These are phyloP conservation scores for Chesias legatella DNA, from an alignment of 2,888 invertebrate genomes.

Conservation along the genomic window DNA sequence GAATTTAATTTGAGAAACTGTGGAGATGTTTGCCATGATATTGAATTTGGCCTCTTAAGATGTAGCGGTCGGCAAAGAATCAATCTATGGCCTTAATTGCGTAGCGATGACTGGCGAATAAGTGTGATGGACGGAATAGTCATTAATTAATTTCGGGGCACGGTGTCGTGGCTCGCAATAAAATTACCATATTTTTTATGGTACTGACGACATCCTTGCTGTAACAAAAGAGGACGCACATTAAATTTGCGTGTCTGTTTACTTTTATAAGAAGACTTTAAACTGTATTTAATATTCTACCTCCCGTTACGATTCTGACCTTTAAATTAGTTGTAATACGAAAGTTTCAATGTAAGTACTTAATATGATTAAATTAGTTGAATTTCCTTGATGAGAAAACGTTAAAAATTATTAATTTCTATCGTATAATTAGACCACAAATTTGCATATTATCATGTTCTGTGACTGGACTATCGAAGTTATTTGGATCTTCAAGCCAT, in stretches of 20 bases:
- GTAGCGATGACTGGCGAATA: constrained; percentile 46
- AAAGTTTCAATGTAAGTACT: too few relatives aligned
- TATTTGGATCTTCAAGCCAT: too few relatives aligned
- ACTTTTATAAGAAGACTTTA: too few relatives aligned
- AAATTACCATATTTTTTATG: constrained; percentile 34
- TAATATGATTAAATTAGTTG: too few relatives aligned
- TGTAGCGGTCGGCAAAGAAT: constrained; percentile 8
- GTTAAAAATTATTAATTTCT: too few relatives aligned
- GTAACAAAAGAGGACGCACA: constrained; percentile 1
- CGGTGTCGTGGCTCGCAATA: constrained; percentile 5
- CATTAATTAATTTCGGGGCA: constrained; percentile 49
- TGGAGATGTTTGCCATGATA: constrained; percentile 15
- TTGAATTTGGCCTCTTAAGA: constrained; percentile 14
- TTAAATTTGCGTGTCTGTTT: constrained; percentile 8
- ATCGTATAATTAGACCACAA: too few relatives aligned
- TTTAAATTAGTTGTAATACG: too few relatives aligned
- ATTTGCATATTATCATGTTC: too few relatives aligned
- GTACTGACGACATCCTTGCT: constrained; percentile 35
- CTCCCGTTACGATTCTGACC: too few relatives aligned
- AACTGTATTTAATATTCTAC: too few relatives aligned
- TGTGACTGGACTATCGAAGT: too few relatives aligned
- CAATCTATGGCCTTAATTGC: constrained; percentile 35
- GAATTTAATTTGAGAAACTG: constrained; percentile 28
- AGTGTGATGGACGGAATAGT: constrained; percentile 37
- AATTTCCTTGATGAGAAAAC: too few relatives aligned